These are phyloP conservation scores for Meghimatium bilineatum DNA, from an alignment of 2,888 invertebrate genomes.

Conservation along the genomic window DNA sequence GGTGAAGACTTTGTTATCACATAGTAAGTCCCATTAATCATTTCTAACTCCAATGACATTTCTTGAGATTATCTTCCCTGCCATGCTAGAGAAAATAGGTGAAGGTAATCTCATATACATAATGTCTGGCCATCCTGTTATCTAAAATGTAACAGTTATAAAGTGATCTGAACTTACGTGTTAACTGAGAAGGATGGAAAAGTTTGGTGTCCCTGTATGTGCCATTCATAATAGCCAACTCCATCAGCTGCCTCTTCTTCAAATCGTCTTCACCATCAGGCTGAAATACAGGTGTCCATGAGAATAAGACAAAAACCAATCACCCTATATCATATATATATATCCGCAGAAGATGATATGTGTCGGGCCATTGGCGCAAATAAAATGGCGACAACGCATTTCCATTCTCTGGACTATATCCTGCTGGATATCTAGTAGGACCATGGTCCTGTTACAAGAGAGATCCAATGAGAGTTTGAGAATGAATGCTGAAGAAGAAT, in stretches of 20 bases:
- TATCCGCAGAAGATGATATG: too few species aligned
- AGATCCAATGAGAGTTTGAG: too few species aligned
- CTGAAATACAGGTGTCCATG: slow-evolving; percentile 80
- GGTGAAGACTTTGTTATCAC: slow-evolving; percentile 70
- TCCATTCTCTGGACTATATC: too few species aligned
- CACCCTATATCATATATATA: background rate
- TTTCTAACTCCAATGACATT: slow-evolving; percentile 99
- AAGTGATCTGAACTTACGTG: slow-evolving; percentile 62
- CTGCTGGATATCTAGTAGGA: too few species aligned
- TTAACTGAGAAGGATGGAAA: slow-evolving; percentile 55
- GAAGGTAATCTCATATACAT: background rate
- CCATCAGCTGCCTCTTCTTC: slow-evolving; percentile 99
- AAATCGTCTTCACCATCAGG: slow-evolving; percentile 99
- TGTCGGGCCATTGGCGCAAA: too few species aligned
- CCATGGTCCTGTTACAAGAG: too few species aligned
- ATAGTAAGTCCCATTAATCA: slow-evolving; percentile 98
- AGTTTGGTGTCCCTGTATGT: slow-evolving; percentile 90
- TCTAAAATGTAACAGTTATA: background rate
- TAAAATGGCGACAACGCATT: too few species aligned
- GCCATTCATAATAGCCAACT: slow-evolving; percentile 99
- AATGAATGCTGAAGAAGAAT: too few species aligned
- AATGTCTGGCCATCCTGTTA: background rate
- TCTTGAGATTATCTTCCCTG: slow-evolving; percentile 99
- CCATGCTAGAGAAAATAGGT: slow-evolving; percentile 85
- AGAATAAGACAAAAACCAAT: background rate